Evolutionary conservation across 2,797 vertebrate species (phyloP).

Genomic region (Psittacula derbiana): DNA sequence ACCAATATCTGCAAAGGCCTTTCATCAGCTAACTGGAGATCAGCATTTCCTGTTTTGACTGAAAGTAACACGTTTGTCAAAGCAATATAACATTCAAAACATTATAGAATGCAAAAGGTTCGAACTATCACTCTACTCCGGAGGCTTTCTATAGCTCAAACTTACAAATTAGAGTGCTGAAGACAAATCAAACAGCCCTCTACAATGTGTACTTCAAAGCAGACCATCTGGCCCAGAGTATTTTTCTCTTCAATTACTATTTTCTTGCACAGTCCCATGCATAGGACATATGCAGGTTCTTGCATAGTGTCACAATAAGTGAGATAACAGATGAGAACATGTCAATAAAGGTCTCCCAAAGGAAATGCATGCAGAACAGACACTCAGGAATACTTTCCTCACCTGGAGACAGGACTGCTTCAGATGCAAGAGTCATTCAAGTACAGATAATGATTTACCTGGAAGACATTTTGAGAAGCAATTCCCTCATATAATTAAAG

Average conservation of each 20-base stretch:
- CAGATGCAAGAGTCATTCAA: not conserved
- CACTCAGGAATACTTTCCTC: not conserved
- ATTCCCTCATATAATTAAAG: not conserved
- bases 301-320: not conserved
- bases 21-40: not conserved
- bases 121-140: not conserved
- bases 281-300: not conserved
- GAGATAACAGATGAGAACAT: not conserved
- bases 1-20: not conserved
- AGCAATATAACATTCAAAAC: not conserved
- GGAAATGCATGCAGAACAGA: not conserved
- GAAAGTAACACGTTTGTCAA: not conserved
- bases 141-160: not conserved
- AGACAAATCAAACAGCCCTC: not conserved
- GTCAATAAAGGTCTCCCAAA: not conserved
- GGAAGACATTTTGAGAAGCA: constrained; percentile 2
- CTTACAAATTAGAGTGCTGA: not conserved
- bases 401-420: constrained; percentile 4
- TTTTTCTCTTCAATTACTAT: not conserved
- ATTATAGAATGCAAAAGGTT: not conserved
- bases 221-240: not conserved
- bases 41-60: not conserved
- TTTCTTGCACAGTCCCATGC: not conserved
- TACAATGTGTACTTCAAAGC: not conserved
- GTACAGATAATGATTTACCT: constrained; percentile 16